Evolutionary conservation across 1,140 invertebrate genomes (phyloP).

Genomic region (Campodea augens): DNA sequence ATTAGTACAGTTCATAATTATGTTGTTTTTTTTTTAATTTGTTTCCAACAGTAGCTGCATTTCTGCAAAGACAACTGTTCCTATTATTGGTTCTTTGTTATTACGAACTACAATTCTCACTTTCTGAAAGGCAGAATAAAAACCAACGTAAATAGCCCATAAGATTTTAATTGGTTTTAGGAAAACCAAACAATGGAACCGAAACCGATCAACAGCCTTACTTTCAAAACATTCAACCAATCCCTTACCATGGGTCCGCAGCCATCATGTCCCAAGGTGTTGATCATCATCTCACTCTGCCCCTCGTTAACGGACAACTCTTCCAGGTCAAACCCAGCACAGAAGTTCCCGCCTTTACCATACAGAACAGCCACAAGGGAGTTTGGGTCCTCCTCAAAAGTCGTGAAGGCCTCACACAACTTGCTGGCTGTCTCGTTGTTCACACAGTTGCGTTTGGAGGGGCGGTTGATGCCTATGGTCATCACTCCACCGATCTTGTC

Average conservation of each 20-base stretch:
- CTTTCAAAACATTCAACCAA: no score
- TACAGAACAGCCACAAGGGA: conserved; percentile 54
- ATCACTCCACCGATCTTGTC: conserved; percentile 40
- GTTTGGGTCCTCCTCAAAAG: conserved; percentile 54
- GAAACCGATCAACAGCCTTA: no score
- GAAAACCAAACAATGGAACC: no score
- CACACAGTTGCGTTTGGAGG: conserved; percentile 59
- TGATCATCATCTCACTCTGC: conserved; percentile 1
- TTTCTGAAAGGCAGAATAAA: no score
- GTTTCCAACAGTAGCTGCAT: no score
- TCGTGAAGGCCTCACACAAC: conserved; percentile 45
- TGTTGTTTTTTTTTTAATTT: no score
- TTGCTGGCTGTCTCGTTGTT: conserved; percentile 41
- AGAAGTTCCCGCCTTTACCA: conserved; percentile 77
- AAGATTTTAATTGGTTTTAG: no score
- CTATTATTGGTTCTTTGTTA: no score
- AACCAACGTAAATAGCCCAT: no score
- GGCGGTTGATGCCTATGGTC: conserved; percentile 69
- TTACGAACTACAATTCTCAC: no score
- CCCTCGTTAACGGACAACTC: conserved; percentile 28
- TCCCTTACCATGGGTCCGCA: conserved; percentile 21
- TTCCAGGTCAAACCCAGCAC: conserved; percentile 59
- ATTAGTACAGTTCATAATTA: no score
- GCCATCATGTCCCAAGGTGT: conserved; percentile 6
- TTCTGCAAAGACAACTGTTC: no score